Base-by-base conservation (phyloP, 2,113 vertebrate species). In the Oreochromis aureus region DNA sequence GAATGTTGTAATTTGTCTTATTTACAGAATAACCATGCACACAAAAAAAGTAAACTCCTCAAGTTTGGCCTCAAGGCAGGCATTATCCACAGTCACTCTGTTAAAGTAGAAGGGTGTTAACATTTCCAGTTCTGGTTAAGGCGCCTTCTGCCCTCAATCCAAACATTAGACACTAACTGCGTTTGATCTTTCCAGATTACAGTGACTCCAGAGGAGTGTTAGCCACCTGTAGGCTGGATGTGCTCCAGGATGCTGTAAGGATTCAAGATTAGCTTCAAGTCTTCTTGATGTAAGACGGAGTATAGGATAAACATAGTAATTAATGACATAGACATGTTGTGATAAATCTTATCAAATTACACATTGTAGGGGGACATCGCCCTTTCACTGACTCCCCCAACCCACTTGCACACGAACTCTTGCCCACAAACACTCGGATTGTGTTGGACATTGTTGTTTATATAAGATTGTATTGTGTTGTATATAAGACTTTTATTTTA, bases 141-240 rank as follows among this genome's bases (percentile, higher is more conserved):
- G 16, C 63, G 79, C 10, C 10, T 54, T 84, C 6, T 81, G n/a
- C 22, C 46, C 79, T 61, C 15, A n/a, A 36, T 61, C n/a, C 71
- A 15, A 83, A 48, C 39, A 48, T 41, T 27, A 66, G 73, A 86
- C 66, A 78, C 84, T 90, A 82, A 91, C 18, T 54, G 79, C 44
- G 81, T 89, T 87, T 88, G 90, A 92, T 66, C 22, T 48, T 18
- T 11, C 32, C 53, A 87, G 92, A 88, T 93, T 92, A 92, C 7
- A 13, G 34, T 27, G 48, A 15, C 59, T 54, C 12, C 13, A 30
- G 15, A 19, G 24, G 48, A 80, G 82, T 51, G 71, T 90, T 51
- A 81, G 80, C 80, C 90, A 91, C 85, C 86, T 92, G 87, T 16
- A 34, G 41, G 80, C 73, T 18, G 56, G 30, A 27, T 18, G 24